A percentile compares a stretch with the other conserved stretches of the same genome.
Conservation (phyloP, 1,140 invertebrate species). For the Apis florea region DNA sequence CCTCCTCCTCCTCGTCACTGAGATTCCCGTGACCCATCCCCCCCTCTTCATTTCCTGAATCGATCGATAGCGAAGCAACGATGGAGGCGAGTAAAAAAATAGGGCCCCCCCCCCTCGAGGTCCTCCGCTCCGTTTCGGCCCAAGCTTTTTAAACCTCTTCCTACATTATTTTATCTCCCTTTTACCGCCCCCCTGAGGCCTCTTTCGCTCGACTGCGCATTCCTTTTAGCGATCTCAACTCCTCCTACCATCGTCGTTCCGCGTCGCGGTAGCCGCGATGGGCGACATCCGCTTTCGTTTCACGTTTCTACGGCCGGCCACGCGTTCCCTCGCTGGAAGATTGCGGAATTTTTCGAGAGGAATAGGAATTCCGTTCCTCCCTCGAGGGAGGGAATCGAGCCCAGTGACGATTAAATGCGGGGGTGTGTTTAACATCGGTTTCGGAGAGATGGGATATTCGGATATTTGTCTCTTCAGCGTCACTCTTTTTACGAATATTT, state of each 20-base stretch:
- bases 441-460: too few relatives aligned
- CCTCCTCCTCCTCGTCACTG: neutral
- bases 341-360: constrained; percentile 32
- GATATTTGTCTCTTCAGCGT: too few relatives aligned
- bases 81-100: constrained; percentile 25
- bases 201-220: constrained; percentile 76
- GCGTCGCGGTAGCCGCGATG: constrained; percentile 36
- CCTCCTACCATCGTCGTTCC: constrained; percentile 34
- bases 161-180: constrained; percentile 69
- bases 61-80: constrained; percentile 11
- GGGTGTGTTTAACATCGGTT: too few relatives aligned
- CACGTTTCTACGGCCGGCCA: constrained; percentile 41
- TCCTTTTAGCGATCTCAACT: constrained; percentile 78
- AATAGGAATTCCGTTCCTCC: neutral
- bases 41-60: neutral
- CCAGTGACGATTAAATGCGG: neutral
- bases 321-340: constrained; percentile 8
- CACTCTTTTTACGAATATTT: too few relatives aligned
- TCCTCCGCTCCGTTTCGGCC: constrained; percentile 42
- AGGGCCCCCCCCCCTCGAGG: constrained; percentile 23
- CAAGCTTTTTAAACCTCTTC: constrained; percentile 69
- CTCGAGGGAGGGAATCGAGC: too few relatives aligned
- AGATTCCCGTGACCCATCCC: neutral
- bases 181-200: constrained; percentile 59
- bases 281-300: constrained; percentile 68